phyloP scores from a whole-genome alignment of 2,113 vertebrate genomes.

The Macquaria australasica region DNA sequence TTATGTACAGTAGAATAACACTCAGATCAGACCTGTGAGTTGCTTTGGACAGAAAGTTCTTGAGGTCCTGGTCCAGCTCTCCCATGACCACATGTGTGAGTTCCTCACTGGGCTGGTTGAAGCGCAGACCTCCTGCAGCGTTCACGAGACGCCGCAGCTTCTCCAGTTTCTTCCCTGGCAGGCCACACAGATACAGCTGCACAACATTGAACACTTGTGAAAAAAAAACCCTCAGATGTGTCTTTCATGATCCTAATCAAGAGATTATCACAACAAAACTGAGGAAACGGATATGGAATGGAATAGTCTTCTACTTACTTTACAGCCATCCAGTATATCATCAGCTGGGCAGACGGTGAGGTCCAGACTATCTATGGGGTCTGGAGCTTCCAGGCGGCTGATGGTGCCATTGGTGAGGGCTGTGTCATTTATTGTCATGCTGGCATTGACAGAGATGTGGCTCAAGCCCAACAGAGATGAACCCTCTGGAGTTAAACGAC shows the following conservation, averaged over 20 bases:
- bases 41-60: slow-evolving; percentile 88
- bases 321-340: slow-evolving; percentile 95
- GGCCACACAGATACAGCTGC: slow-evolving; percentile 94
- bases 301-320: slow-evolving; percentile 81
- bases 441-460: slow-evolving; percentile 92
- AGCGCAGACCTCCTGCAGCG: slow-evolving; percentile 91
- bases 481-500: slow-evolving; percentile 61
- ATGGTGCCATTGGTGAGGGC: slow-evolving; percentile 81
- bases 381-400: slow-evolving; percentile 86
- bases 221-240: background rate
- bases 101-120: slow-evolving; percentile 94
- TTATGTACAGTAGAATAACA: background rate
- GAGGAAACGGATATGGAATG: background rate
- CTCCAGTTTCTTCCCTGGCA: slow-evolving; percentile 91
- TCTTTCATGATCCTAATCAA: background rate
- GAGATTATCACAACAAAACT: background rate
- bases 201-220: slow-evolving; percentile 10
- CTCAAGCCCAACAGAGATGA: slow-evolving; percentile 91
- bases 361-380: slow-evolving; percentile 90
- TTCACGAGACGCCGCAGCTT: slow-evolving; percentile 94
- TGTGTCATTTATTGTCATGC: slow-evolving; percentile 89
- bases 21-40: slow-evolving; percentile 86
- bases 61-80: slow-evolving; percentile 89
- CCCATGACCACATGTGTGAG: slow-evolving; percentile 95
- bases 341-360: slow-evolving; percentile 88